Conservation (phyloP, 2,888 invertebrate genomes). For the Drosophila pseudotalamancana region DNA sequence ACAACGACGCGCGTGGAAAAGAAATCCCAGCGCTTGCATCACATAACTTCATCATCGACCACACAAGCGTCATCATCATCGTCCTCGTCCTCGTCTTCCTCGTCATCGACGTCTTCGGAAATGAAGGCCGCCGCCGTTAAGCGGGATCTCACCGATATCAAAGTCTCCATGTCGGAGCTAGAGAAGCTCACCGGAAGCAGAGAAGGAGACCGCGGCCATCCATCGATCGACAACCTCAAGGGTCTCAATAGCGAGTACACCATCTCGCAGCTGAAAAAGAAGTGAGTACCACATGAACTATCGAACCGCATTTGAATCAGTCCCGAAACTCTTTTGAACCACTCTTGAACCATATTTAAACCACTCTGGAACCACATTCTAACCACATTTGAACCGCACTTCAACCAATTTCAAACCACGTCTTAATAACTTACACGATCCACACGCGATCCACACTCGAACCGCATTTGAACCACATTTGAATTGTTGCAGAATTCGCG, state of each 20-base stretch:
- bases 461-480: not conserved
- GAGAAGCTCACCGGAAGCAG: constrained; percentile 71
- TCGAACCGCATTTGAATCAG: too few relatives aligned
- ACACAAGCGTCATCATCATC: constrained; percentile 84
- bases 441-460: too few relatives aligned
- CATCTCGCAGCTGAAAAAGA: constrained; percentile 80
- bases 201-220: constrained; percentile 66
- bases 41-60: constrained; percentile 83
- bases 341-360: too few relatives aligned
- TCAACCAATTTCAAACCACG: too few relatives aligned
- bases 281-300: constrained; percentile 63
- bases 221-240: constrained; percentile 82
- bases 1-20: constrained; percentile 84
- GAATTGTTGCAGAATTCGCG: constrained; percentile 86
- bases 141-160: constrained; percentile 88
- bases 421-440: too few relatives aligned
- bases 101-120: constrained; percentile 86
- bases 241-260: constrained; percentile 80
- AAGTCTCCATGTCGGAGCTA: constrained; percentile 94
- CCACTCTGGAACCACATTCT: too few relatives aligned
- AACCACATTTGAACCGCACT: too few relatives aligned
- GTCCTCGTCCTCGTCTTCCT: constrained; percentile 84
- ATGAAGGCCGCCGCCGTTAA: constrained; percentile 93
- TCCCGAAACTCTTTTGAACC: too few relatives aligned
- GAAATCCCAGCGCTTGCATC: constrained; percentile 83